These are phyloP conservation scores for Sebastolobus altivelis DNA, from an alignment of 2,797 vertebrate genomes.

Conservation along the genomic window DNA sequence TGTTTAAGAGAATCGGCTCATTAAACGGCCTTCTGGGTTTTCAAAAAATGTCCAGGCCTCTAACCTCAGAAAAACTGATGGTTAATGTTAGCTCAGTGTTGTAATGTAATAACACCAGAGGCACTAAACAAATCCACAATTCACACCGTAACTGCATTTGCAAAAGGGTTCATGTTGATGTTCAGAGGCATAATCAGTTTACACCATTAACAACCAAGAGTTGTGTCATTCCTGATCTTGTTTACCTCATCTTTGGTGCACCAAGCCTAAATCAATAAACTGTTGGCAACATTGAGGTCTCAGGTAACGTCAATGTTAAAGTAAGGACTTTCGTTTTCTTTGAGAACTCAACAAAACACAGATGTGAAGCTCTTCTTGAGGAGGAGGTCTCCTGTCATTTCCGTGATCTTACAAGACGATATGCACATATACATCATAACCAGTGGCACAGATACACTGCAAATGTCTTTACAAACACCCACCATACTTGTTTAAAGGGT, in stretches of 20 bases:
- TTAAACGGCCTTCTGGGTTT: not conserved
- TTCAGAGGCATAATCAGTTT: not conserved
- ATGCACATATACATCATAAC: too few relatives aligned
- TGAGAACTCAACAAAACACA: not conserved
- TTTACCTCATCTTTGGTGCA: too few relatives aligned
- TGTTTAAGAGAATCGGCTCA: too few relatives aligned
- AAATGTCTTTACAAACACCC: not conserved
- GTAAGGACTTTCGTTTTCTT: not conserved
- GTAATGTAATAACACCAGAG: not conserved
- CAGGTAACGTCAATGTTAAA: not conserved
- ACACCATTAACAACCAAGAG: not conserved
- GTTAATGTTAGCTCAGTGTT: not conserved
- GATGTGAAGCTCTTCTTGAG: not conserved
- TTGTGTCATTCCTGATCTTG: not conserved
- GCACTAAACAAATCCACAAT: not conserved
- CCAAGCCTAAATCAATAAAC: too few relatives aligned
- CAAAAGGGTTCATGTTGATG: not conserved
- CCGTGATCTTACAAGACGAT: too few relatives aligned
- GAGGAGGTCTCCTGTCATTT: not conserved
- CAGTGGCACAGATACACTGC: fast-evolving
- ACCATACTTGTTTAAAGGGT: fast-evolving
- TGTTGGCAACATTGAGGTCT: not conserved
- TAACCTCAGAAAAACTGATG: too few relatives aligned
- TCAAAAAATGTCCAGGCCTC: not conserved
- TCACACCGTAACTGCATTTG: not conserved